phyloP scores from a whole-genome alignment of 1,140 invertebrate genomes.

The Zaprionus ornatus region DNA sequence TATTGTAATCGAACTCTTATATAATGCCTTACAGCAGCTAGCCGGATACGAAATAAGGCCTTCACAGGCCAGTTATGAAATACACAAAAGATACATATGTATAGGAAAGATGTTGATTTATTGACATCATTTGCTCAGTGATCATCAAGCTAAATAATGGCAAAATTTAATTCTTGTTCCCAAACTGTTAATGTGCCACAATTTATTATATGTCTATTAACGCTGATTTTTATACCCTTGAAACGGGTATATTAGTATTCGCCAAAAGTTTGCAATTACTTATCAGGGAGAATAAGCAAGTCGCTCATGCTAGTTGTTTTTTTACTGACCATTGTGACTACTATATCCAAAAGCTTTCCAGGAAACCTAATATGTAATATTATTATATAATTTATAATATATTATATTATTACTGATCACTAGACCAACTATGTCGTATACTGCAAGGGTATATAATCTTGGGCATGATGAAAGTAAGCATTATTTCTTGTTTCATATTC shows the following conservation, averaged over 20 bases:
- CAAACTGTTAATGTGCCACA: slow-evolving; percentile 34
- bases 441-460: background rate
- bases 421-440: background rate
- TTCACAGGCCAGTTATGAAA: slow-evolving; percentile 20
- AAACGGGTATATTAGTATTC: background rate
- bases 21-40: slow-evolving; percentile 5
- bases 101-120: slow-evolving; percentile 47
- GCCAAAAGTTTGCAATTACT: background rate
- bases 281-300: too few species aligned
- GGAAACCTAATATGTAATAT: too few species aligned
- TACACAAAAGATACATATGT: background rate
- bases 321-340: too few species aligned
- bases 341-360: too few species aligned
- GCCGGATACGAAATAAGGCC: slow-evolving; percentile 10
- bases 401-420: too few species aligned
- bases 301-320: too few species aligned
- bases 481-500: slow-evolving; percentile 25
- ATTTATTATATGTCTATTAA: slow-evolving; percentile 19
- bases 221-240: background rate
- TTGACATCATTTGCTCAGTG: slow-evolving; percentile 52
- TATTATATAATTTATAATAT: too few species aligned
- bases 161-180: slow-evolving; percentile 15
- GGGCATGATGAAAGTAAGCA: background rate
- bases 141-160: slow-evolving; percentile 19
- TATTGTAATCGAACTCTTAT: slow-evolving; percentile 13